Evolutionary conservation across 1,140 invertebrate genomes (phyloP), one percentile per base, ranked within the genome.

Genomic region (Nymphalis io): DNA sequence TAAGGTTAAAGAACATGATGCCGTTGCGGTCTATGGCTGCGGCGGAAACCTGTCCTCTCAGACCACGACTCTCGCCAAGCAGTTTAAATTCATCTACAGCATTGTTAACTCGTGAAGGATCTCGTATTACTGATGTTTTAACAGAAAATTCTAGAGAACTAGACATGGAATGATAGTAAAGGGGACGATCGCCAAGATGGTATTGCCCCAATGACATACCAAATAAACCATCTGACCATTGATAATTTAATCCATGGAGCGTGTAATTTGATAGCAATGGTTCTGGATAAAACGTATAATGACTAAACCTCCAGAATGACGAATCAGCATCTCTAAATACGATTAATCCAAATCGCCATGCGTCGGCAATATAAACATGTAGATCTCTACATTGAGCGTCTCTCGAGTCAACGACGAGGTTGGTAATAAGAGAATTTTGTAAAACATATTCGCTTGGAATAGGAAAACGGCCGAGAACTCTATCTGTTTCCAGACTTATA

Each of bases 91-190:
- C 93, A 21, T 94, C 93, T 1, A 93, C 88, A 2, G 93, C 87
- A 6, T 93, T 86, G 33, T 81, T 78, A 81, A 93, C 93, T 0
- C 93, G 92, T 0, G 91, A 89, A 67, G 95, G 94, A 66, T 96
- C 94, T 2, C 93, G 83, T 2, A 97, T 84, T 0, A 95, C 89
- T 0, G 94, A 93, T 0, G 95, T 94, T 13, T 93, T 93, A 0
- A 96, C 95, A 3, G 94, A 93, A 78, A 96, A 97, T 84, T 97
- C 96, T 51, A 91, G 82, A 67, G 94, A 95, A 80, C 95, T 95
- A 0, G 95, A 96, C 95, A 97, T 95, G 0, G 96, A 93, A 85
- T 97, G 96, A 77, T 96, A 97, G 74, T 95, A 96, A 0, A 97
- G 78, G 0, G 93, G 92, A 38, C 94, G 91, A 60, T 96, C 94